A percentile compares a stretch with the other conserved stretches of the same genome.
Evolutionary conservation across 2,888 invertebrate species (phyloP).

Genomic region (Tolmerus cingulatus): DNA sequence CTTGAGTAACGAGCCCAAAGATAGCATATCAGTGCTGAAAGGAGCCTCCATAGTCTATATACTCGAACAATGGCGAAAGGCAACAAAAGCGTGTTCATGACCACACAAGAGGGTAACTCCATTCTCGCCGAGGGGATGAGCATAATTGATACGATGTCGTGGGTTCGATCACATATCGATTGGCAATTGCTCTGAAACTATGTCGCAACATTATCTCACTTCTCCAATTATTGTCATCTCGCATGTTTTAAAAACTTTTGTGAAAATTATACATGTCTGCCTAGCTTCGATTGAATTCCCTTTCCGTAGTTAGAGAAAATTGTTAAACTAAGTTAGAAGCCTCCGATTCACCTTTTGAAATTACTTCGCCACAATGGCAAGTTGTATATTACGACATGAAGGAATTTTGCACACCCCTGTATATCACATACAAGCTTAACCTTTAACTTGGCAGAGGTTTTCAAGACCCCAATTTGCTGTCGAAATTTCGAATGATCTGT

Average conservation of each 20-base stretch:
- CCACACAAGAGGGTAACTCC: background rate
- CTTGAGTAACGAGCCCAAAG: background rate
- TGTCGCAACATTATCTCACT: background rate
- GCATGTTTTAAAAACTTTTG: background rate
- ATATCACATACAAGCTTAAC: too few species aligned
- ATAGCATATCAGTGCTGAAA: background rate
- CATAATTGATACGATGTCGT: background rate
- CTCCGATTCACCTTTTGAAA: background rate
- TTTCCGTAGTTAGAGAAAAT: background rate
- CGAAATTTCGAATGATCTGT: too few species aligned
- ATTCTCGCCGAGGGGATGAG: background rate
- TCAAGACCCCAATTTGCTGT: too few species aligned
- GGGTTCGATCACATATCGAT: background rate
- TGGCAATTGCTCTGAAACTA: background rate
- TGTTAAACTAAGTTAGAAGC: background rate
- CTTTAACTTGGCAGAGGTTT: too few species aligned
- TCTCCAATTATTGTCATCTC: background rate
- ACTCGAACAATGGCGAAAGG: background rate
- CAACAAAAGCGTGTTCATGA: background rate
- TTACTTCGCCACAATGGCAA: background rate
- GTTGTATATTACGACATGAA: background rate
- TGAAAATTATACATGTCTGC: background rate
- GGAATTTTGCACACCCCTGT: background rate
- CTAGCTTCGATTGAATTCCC: background rate
- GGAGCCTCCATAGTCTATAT: background rate